Base-by-base conservation (phyloP, 35 echinoderm and acorn worm genomes). In the Acanthaster planci region DNA sequence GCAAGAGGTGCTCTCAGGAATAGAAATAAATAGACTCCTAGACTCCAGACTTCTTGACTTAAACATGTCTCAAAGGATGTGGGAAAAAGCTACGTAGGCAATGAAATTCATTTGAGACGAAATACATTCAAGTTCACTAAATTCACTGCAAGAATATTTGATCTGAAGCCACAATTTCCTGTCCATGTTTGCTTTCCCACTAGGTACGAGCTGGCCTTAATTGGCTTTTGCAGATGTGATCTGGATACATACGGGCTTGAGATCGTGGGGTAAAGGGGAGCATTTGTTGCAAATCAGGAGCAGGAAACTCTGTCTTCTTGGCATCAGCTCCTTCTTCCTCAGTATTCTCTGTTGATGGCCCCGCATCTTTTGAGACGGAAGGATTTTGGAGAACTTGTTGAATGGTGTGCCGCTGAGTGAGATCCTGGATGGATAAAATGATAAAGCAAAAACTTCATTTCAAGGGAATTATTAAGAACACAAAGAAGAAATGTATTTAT, bases 251-350 rank as follows among this genome's bases (percentile, higher is more conserved):
- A 97, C 94, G 84, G 36, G 94, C 85, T 68, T 77, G 82, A 23
- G 87, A 83, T 60, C 91, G 89, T 39, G 94, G 94, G 37, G 83
- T 97, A 76, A 90, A 97, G 0, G 94, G 83, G 22, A 97, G 76
- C 94, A 97, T 97, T 40, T 97, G 94, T 37, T 82, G 31, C 7
- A 97, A 80, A 55, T 86, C 88, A 56, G 94, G 94, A 80, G 53
- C 86, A 16, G 83, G 87, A 40, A 83, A 90, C 42, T 97, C 94
- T 76, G 87, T 54, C 78, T 89, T 84, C 35, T 84, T 86, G 23
- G 37, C 56, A 36, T 90, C 85, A 21, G 86, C 56, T 64, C 47
- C 42, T 12, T 79, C 77, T 27, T 85, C 90, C 37, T 78, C 87
- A 7, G 79, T 78, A 19, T 86, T 79, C 32, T 93, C 87, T 2